These are phyloP conservation scores for Nipponia nippon DNA, from an alignment of 2,113 vertebrate species.

Conservation along the genomic window DNA sequence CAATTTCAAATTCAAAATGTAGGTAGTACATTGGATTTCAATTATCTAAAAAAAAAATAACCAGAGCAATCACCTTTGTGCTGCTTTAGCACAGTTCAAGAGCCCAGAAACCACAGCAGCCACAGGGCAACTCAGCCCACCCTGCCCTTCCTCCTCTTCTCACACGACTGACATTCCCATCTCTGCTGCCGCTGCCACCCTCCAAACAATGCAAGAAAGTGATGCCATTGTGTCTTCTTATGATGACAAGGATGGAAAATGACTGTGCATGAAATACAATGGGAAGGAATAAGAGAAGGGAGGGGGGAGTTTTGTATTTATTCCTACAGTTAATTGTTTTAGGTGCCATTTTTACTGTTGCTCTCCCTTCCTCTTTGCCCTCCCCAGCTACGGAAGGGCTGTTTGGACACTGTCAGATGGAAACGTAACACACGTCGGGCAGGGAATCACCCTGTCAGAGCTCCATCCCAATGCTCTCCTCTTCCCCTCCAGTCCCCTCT, in stretches of 20 bases:
- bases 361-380: background rate
- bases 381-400: background rate
- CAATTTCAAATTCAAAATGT: background rate
- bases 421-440: rapidly evolving
- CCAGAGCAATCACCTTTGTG: background rate
- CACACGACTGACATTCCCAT: background rate
- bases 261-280: background rate
- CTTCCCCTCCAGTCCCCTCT: background rate
- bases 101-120: background rate
- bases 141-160: background rate
- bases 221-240: background rate
- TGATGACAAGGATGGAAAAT: background rate
- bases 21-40: background rate
- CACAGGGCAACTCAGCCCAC: background rate
- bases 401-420: rapidly evolving
- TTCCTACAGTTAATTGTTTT: background rate
- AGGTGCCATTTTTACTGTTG: background rate
- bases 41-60: background rate
- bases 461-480: background rate
- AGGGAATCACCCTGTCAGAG: background rate
- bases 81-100: background rate
- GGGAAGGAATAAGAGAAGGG: background rate
- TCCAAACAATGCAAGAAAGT: background rate
- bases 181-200: background rate
- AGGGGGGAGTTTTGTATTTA: background rate